Conservation (phyloP, 1,140 invertebrate species). For the Magallana gigas region DNA sequence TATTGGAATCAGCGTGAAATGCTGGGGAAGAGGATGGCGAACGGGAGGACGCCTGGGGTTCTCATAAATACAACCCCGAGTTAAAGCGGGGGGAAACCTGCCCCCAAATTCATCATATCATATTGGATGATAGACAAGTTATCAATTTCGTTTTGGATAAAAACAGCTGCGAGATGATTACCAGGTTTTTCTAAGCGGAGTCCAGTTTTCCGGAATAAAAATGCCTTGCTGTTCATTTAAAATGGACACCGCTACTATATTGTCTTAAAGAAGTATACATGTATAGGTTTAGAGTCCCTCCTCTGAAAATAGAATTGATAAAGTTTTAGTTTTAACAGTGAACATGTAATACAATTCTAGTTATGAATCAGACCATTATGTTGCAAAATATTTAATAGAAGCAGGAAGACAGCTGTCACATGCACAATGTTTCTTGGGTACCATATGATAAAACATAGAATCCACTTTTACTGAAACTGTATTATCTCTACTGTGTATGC, state of each 20-base stretch:
- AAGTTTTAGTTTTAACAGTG: too few species aligned
- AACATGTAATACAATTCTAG: too few species aligned
- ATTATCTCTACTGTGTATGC: too few species aligned
- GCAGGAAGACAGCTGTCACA: too few species aligned
- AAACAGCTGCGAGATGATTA: slow-evolving; percentile 16
- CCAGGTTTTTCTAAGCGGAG: background rate
- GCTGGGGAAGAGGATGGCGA: background rate
- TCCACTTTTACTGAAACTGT: too few species aligned
- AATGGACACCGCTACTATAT: background rate
- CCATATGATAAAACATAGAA: too few species aligned
- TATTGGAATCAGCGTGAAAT: background rate
- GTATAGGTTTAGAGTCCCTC: too few species aligned
- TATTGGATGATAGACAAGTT: slow-evolving; percentile 15
- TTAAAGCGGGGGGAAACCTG: background rate
- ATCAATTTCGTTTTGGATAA: slow-evolving; percentile 6
- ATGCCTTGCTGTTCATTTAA: background rate
- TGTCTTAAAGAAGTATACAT: too few species aligned
- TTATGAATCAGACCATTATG: too few species aligned
- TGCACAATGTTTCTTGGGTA: too few species aligned
- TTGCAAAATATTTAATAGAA: too few species aligned
- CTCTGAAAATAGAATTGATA: too few species aligned
- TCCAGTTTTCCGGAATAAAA: background rate
- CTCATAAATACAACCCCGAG: slow-evolving; percentile 18
- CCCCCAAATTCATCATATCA: slow-evolving; percentile 35
- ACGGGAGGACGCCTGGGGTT: background rate